Evolutionary conservation across 2,113 vertebrate species (phyloP).

Genomic region (Strix uralensis): DNA sequence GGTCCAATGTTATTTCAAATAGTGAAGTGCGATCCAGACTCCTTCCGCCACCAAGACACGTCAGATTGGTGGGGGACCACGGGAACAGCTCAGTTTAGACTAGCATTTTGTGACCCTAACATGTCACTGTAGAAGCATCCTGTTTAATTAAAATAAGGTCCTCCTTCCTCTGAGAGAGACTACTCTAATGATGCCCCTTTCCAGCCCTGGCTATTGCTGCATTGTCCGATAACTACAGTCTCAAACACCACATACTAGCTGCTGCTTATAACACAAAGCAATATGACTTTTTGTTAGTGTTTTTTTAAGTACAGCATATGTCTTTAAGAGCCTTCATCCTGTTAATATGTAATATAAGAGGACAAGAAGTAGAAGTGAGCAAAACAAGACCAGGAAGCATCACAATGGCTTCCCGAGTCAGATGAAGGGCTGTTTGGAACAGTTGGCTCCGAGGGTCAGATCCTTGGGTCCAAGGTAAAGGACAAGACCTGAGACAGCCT

Average conservation of each 20-base stretch:
- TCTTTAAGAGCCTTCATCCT: neutral
- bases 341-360: neutral
- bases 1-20: neutral
- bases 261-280: neutral
- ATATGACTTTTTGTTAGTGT: neutral
- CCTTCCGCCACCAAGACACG: neutral
- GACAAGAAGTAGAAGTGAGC: neutral
- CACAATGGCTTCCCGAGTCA: fast-evolving
- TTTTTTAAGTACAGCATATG: neutral
- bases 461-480: neutral
- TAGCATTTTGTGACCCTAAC: neutral
- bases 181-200: neutral
- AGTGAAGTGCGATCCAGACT: neutral
- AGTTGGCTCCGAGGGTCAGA: neutral
- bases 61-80: fast-evolving
- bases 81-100: neutral
- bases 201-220: neutral
- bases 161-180: neutral
- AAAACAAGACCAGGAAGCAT: neutral
- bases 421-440: neutral
- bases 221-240: neutral
- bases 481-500: neutral
- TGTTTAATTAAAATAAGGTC: neutral
- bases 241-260: neutral
- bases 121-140: neutral